A percentile compares a stretch with the other conserved stretches of the same genome.
These are phyloP conservation scores for Tautogolabrus adspersus DNA, from an alignment of 2,113 vertebrate genomes.

Conservation along the genomic window DNA sequence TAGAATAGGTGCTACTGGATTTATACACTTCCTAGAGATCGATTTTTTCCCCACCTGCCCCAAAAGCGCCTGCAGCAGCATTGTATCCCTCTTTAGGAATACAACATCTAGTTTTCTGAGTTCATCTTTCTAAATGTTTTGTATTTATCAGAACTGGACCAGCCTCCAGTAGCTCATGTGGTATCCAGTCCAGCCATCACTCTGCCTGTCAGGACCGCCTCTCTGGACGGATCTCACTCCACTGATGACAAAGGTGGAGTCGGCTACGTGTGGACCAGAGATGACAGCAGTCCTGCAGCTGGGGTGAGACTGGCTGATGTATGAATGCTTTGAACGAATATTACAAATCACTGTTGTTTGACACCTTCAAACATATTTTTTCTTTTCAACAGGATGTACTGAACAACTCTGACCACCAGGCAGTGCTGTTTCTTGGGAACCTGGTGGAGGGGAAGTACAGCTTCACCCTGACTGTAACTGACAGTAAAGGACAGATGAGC, in stretches of 20 bases:
- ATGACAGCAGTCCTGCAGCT: constrained; percentile 93
- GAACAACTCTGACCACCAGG: constrained; percentile 94
- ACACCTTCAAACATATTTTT: neutral
- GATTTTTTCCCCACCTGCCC: too few species aligned
- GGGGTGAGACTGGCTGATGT: constrained; percentile 85
- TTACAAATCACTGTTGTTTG: neutral
- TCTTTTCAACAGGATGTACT: constrained; percentile 88
- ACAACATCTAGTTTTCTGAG: too few species aligned
- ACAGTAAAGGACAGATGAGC: constrained; percentile 94
- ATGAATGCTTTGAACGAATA: neutral
- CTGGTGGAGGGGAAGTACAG: constrained; percentile 95
- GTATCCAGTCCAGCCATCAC: constrained; percentile 86
- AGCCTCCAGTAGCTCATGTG: constrained; percentile 89
- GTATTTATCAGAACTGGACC: constrained; percentile 88
- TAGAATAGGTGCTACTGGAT: too few species aligned
- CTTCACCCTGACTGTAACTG: constrained; percentile 93
- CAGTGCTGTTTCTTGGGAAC: constrained; percentile 93
- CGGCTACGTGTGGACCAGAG: constrained; percentile 92
- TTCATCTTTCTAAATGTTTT: too few species aligned
- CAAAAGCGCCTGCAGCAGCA: too few species aligned
- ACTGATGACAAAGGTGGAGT: constrained; percentile 93
- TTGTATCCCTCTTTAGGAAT: too few species aligned
- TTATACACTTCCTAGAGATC: too few species aligned
- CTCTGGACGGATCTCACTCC: constrained; percentile 92
- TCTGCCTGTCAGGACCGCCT: constrained; percentile 88